A percentile compares a stretch with the other conserved stretches of the same genome.
phyloP scores from a whole-genome alignment of 2,113 vertebrate genomes.

The Eupsittula cactorum region DNA sequence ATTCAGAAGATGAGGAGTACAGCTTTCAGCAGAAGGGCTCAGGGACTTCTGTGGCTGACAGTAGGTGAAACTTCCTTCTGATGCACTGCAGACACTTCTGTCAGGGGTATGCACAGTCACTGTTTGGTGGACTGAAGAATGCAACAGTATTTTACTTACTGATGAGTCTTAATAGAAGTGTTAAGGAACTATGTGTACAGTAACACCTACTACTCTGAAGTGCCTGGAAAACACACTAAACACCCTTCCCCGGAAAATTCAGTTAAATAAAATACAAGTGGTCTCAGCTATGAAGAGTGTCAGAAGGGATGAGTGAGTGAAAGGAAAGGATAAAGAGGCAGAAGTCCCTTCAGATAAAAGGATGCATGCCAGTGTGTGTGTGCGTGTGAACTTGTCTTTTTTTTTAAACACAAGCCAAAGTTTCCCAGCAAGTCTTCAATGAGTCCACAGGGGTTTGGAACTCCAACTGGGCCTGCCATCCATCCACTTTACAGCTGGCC shows the following conservation, averaged over 20 bases:
- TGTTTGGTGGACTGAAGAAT: neutral
- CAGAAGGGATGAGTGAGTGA: neutral
- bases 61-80: neutral
- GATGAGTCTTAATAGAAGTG: neutral
- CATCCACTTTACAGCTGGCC: neutral
- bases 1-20: neutral
- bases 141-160: neutral
- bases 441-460: neutral
- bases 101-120: neutral
- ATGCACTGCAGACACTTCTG: neutral
- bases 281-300: neutral
- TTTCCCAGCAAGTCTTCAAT: neutral
- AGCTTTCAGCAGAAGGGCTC: neutral
- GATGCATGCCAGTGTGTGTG: neutral
- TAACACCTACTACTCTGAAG: neutral
- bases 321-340: neutral
- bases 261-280: neutral
- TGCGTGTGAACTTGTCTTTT: rapidly evolving
- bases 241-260: neutral
- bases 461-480: neutral
- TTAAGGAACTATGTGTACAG: neutral
- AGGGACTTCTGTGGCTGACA: neutral
- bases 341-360: neutral
- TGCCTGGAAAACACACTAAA: neutral
- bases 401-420: neutral